Percentiles rank a stretch among this genome's conserved stretches.
phyloP scores from a whole-genome alignment of 2,797 vertebrate genomes.

The Gallinago stenura region DNA sequence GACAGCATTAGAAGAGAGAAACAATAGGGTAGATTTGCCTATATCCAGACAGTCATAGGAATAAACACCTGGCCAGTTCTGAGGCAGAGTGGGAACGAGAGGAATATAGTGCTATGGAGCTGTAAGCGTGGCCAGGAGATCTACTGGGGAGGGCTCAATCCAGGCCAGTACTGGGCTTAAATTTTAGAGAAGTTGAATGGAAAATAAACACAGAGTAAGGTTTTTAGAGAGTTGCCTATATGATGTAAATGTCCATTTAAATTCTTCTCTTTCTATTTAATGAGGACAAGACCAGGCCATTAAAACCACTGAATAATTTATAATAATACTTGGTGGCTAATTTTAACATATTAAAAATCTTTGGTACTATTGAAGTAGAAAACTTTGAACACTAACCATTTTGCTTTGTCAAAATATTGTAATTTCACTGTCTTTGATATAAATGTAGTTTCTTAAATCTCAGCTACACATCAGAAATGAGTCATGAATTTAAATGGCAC shows the following conservation, averaged over 20 bases:
- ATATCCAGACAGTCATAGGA: not conserved
- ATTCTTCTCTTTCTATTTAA: not conserved
- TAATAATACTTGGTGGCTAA: conserved; percentile 28
- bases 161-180: not conserved
- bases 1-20: not conserved
- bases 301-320: conserved; percentile 34
- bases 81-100: not conserved
- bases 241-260: conserved; percentile 12
- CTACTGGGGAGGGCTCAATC: not conserved
- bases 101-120: not conserved
- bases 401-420: conserved; percentile 71
- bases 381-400: conserved; percentile 41
- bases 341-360: conserved; percentile 31
- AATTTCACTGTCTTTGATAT: conserved; percentile 50
- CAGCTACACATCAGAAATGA: conserved; percentile 33
- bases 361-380: conserved; percentile 20
- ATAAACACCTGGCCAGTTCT: not conserved
- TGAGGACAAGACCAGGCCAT: not conserved
- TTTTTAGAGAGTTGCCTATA: not conserved
- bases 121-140: not conserved
- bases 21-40: not conserved
- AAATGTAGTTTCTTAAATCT: conserved; percentile 49
- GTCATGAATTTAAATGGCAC: conserved; percentile 53
- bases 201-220: not conserved
- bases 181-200: not conserved